Conservation (phyloP, 2,113 vertebrate species). For the Rhipidura dahli region DNA sequence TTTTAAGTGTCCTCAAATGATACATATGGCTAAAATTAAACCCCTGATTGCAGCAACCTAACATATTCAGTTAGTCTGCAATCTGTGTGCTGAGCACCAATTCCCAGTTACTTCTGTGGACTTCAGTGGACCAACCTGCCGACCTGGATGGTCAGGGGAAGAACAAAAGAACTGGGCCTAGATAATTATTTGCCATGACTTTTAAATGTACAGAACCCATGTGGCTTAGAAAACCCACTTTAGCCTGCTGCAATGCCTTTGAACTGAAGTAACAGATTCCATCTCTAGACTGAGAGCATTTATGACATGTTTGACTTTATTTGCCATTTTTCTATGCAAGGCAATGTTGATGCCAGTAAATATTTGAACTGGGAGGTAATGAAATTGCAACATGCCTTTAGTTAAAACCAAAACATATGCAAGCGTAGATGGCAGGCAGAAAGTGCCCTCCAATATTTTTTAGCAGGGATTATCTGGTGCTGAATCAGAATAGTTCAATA, state of each 20-base stretch:
- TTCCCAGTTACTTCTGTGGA: background rate
- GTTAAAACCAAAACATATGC: conserved; percentile 30
- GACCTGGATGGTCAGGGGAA: background rate
- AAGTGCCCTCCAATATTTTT: conserved; percentile 10
- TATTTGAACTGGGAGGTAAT: conserved; percentile 48
- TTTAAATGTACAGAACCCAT: conserved; percentile 18
- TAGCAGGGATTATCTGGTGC: background rate
- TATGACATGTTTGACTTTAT: conserved; percentile 35
- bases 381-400: conserved; percentile 33
- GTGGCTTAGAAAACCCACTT: conserved; percentile 29
- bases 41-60: conserved; percentile 33
- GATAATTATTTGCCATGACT: conserved; percentile 29
- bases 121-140: background rate
- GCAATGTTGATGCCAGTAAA: conserved; percentile 49
- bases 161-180: background rate
- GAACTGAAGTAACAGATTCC: conserved; percentile 24
- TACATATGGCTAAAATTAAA: conserved; percentile 57
- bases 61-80: background rate
- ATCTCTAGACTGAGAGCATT: conserved; percentile 33
- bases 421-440: conserved; percentile 12
- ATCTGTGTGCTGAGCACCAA: background rate
- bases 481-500: conserved; percentile 15
- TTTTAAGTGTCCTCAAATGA: conserved; percentile 14
- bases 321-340: conserved; percentile 47
- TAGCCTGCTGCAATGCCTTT: background rate